Evolutionary conservation across 2,888 invertebrate genomes (phyloP), one percentile per base, ranked within the genome.

Genomic region (Spodoptera picta): DNA sequence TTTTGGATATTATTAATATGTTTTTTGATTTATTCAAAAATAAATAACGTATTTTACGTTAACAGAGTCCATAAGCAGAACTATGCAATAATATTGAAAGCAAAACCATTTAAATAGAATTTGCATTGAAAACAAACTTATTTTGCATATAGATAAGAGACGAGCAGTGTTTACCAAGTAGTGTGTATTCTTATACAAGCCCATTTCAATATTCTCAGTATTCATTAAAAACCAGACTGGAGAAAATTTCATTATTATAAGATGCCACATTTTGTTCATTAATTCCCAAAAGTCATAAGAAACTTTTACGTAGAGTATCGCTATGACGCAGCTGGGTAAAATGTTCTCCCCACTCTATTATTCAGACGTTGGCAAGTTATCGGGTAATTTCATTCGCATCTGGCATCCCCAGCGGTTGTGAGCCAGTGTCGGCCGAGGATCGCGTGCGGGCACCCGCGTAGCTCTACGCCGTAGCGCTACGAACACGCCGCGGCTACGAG

Each of bases 381-480:
- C 67, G 83, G 87, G 82, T 85, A 86, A 87, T 86, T 83, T 80
- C 58, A 79, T 77, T 82, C 80, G 67, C 79, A 76, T 80, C 85
- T 87, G 90, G 88, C 68, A 90, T 84, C 88, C 80, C 88, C 50
- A 73, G 41, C 68, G 72, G 68, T 64, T 65, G 77, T 73, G 71
- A 82, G 80, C 69, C 89, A 90, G 91, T 88, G 71, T 78, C 67
- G 79, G 81, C 79, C 74, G 73, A 75, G 72, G 68, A 62, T 67
- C 80, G 78, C 68, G 72, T 78, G 83, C 80, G 74, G 83, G 67
- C 83, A 82, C 85, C 73, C 88, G 87, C 85, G 86, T 83, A 70
- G 77, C 67, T 75, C 82, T 85, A 85, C 90, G 86, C 67, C 85
- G 86, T 86, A 85, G 83, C 82, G 81, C 80, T 83, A 81, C 85